Evolutionary conservation across 2,797 vertebrate species (phyloP), one percentile per base, ranked within the genome.

Genomic region (Percopsis omiscomaycus): DNA sequence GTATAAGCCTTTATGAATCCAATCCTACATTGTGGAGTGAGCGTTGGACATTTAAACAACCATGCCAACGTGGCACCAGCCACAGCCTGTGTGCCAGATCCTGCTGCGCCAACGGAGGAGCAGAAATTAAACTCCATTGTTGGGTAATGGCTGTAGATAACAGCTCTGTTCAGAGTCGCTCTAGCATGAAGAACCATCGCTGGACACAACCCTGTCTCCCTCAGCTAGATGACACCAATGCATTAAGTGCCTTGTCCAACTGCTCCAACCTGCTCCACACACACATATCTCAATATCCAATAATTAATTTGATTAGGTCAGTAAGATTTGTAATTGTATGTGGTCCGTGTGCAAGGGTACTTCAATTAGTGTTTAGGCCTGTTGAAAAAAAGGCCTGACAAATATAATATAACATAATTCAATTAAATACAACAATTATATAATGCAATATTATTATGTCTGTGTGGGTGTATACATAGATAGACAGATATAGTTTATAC

Each of bases 61-160:
- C 69, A 80, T 81, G 84, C 78, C 83, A 83, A 79, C 61, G 64
- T 83, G 79, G 79, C 84, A 87, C 85, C 88, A 87, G 77, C 75
- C 82, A 32, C 71, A 69, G 77, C 81, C 78, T 83, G 81, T 63
- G 79, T 70, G 68, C 77, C 80, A 83, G 85, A 83, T 83, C 75
- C 63, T 71, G 66, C 75, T 70, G 81, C 82, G 84, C 80, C 76
- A 79, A 86, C 77, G 59, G 71, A 72, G 75, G 59, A 80, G 83
- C 73, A 79, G 84, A 88, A 89, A 91, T 92, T 71, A 89, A 90
- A 84, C 67, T 79, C 86, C 66, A 79, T 92, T 92, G 88, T 90
- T 86, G 71, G 84, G 59, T 88, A 91, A 84, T 91, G 85, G 84
- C 87, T 89, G 89, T 80, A 80, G 50, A 56, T 92, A 93, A 92